phyloP scores from a whole-genome alignment of 2,888 invertebrate genomes.

The Venusia cambrica region DNA sequence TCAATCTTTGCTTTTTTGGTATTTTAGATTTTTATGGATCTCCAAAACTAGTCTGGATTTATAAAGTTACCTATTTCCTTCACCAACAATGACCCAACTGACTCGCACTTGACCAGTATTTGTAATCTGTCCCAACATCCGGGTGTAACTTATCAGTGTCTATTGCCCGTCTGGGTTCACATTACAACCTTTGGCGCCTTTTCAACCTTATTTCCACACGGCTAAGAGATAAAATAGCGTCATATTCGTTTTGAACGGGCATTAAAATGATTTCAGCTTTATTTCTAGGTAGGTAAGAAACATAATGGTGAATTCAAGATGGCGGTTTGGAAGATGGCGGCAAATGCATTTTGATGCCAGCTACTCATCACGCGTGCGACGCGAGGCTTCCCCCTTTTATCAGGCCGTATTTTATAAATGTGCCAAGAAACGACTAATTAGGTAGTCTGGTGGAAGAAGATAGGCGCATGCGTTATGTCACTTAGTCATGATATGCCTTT shows the following conservation, averaged over 20 bases:
- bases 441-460: not conserved
- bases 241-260: too few relatives aligned
- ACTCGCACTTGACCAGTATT: slow-evolving; percentile 25
- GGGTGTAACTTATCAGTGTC: slow-evolving; percentile 44
- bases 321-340: slow-evolving; percentile 6
- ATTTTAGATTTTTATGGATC: too few relatives aligned
- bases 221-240: too few relatives aligned
- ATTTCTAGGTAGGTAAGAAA: slow-evolving; percentile 2
- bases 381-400: slow-evolving; percentile 29
- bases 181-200: not conserved
- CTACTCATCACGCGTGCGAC: slow-evolving; percentile 35
- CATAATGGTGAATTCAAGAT: slow-evolving; percentile 8
- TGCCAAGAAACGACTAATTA: slow-evolving; percentile 1
- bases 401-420: slow-evolving; percentile 1
- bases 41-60: too few relatives aligned
- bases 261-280: not conserved
- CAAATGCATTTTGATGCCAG: slow-evolving; percentile 28
- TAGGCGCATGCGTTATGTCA: too few relatives aligned
- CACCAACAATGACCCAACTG: too few relatives aligned
- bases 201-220: slow-evolving; percentile 5
- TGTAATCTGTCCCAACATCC: slow-evolving; percentile 35
- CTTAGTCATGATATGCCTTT: too few relatives aligned
- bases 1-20: too few relatives aligned
- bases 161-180: slow-evolving; percentile 39
- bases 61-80: too few relatives aligned